Evolutionary conservation across 2,888 invertebrate genomes (phyloP), one percentile per base, ranked within the genome.

Genomic region (Neoascia interrupta): DNA sequence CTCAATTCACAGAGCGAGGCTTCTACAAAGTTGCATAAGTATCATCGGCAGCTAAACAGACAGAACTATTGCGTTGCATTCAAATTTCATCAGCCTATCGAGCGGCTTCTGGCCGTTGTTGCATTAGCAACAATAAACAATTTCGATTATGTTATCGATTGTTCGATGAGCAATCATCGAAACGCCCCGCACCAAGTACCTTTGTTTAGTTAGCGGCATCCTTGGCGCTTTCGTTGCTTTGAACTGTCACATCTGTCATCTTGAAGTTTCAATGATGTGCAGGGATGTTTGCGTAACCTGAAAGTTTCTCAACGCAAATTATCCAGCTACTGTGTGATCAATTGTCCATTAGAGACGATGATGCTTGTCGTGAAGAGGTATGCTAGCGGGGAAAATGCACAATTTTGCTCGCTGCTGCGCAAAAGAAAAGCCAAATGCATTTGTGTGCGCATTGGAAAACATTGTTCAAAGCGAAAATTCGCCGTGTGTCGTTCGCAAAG

Each of bases 111-210:
- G n/a, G n/a, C n/a, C n/a, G n/a, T n/a, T n/a, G n/a, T n/a, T n/a
- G n/a, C 64, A 66, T 73, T 73, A 73, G 51, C 51, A 66, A 51
- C 66, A 66, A 73, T 66, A 68, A 53, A 74, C 74, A 68, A 68
- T 68, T 74, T 18, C 66, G 54, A 68, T 68, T 68, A 66, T 68
- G 66, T 74, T 68, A 74, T 74, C 68, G 74, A 74, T 74, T 74
- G 68, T 74, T 68, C 64, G 61, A 74, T 74, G 66, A 74, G 68
- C 66, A 47, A 68, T n/a, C n/a, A n/a, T n/a, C n/a, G n/a, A n/a
- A n/a, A n/a, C n/a, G n/a, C n/a, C n/a, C n/a, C n/a, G n/a, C n/a
- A n/a, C n/a, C n/a, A n/a, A n/a, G n/a, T n/a, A n/a, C n/a, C n/a
- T n/a, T n/a, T n/a, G n/a, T n/a, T n/a, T n/a, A n/a, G n/a, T n/a